Evolutionary conservation across 2,888 invertebrate genomes (phyloP).

Genomic region (Drosophila mayaguana): DNA sequence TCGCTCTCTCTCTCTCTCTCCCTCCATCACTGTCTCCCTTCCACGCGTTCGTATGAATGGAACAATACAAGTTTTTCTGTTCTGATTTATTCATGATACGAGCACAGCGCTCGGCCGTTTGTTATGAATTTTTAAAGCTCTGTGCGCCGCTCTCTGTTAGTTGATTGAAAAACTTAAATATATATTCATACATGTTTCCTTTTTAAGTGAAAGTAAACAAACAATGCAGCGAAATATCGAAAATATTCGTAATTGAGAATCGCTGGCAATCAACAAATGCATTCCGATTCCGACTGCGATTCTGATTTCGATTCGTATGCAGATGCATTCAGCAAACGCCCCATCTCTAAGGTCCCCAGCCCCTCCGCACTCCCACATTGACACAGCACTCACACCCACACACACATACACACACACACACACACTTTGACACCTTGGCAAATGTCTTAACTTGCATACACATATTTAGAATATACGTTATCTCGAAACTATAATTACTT

Average conservation of each 20-base stretch:
- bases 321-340: constrained; percentile 6
- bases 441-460: constrained; percentile 57
- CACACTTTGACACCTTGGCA: constrained; percentile 61
- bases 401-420: constrained; percentile 25
- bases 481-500: constrained; percentile 51
- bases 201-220: constrained; percentile 28
- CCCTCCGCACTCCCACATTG: constrained; percentile 15
- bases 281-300: constrained; percentile 12
- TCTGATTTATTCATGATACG: constrained; percentile 70
- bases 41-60: constrained; percentile 55
- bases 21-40: background rate
- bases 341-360: background rate
- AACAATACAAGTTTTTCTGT: constrained; percentile 61
- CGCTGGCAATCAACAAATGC: constrained; percentile 41
- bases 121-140: constrained; percentile 67
- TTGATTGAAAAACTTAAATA: constrained; percentile 51
- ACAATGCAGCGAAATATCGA: constrained; percentile 23
- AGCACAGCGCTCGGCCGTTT: constrained; percentile 30
- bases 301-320: constrained; percentile 10
- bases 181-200: constrained; percentile 12
- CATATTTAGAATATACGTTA: constrained; percentile 44
- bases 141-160: constrained; percentile 47
- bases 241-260: constrained; percentile 32
- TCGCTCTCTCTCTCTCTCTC: background rate
- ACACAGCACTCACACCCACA: constrained; percentile 18